Conservation (phyloP, 2,888 invertebrate genomes). For the Exephanes ischioxanthus region DNA sequence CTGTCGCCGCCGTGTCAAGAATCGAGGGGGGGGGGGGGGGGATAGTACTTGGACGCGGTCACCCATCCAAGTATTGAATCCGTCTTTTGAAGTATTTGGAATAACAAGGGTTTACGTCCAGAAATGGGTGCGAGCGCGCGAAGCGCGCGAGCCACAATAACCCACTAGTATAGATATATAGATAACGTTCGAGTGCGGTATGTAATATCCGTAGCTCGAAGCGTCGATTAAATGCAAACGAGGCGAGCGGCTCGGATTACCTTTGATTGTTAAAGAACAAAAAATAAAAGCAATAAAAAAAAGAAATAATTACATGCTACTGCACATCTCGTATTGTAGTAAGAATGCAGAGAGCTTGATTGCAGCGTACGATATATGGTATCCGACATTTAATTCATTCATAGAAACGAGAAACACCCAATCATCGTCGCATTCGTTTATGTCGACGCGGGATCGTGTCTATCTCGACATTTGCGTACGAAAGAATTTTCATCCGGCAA, state of each 20-base stretch:
- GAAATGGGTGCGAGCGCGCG: no score
- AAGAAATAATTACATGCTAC: slow-evolving; percentile 32
- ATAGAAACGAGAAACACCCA: neutral
- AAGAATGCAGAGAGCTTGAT: neutral
- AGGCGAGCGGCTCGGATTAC: slow-evolving; percentile 3
- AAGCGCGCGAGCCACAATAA: no score
- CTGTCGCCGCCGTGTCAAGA: no score
- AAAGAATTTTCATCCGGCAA: no score
- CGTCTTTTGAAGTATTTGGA: no score
- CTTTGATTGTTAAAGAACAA: slow-evolving; percentile 32
- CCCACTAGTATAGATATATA: neutral
- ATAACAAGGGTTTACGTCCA: no score
- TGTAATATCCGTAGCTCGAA: slow-evolving; percentile 43
- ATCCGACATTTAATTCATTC: slow-evolving; percentile 33
- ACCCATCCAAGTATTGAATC: no score
- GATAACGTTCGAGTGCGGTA: neutral
- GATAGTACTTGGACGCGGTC: no score
- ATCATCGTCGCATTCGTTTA: slow-evolving; percentile 1
- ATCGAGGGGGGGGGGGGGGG: no score
- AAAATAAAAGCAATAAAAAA: slow-evolving; percentile 2
- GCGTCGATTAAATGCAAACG: slow-evolving; percentile 58
- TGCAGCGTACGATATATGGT: neutral
- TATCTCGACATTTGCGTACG: neutral
- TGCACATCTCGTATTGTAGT: neutral
- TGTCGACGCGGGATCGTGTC: neutral